Percentiles rank a stretch among this genome's conserved stretches.
Conservation (phyloP, 2,797 vertebrate genomes). For the Gouania willdenowi region DNA sequence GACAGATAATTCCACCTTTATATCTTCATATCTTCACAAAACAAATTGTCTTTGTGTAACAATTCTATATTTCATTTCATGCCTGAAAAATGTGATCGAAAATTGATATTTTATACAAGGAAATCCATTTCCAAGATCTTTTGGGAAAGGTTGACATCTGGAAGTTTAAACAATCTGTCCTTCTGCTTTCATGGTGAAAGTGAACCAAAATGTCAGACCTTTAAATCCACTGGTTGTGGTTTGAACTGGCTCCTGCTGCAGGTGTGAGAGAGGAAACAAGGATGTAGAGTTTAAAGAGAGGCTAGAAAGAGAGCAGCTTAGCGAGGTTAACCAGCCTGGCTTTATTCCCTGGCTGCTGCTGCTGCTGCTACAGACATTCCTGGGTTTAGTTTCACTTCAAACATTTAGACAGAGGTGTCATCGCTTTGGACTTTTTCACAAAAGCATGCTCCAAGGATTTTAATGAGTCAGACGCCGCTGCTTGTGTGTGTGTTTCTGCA, state of each 20-base stretch:
- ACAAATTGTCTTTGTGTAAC: no score
- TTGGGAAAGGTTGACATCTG: no score
- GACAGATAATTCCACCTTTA: no score
- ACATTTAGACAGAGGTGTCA: slow-evolving; percentile 55
- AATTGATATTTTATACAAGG: no score
- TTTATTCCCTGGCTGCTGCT: slow-evolving; percentile 55
- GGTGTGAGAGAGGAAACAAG: slow-evolving; percentile 16
- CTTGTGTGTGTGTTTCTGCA: slow-evolving; percentile 4
- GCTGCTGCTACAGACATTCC: slow-evolving; percentile 48
- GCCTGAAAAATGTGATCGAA: no score
- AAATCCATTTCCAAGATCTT: no score
- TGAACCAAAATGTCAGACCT: no score
- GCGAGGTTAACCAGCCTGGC: slow-evolving; percentile 33
- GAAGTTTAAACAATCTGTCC: no score
- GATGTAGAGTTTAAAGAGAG: slow-evolving; percentile 41
- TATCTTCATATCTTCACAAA: no score
- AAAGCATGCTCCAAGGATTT: slow-evolving; percentile 43
- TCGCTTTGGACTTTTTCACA: slow-evolving; percentile 31
- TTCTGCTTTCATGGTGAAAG: no score
- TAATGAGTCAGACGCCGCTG: slow-evolving; percentile 44
- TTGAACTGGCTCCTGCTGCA: slow-evolving; percentile 31
- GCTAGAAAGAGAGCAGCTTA: slow-evolving; percentile 37
- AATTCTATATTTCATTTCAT: no score
- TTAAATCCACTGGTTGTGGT: no score
- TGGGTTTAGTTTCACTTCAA: slow-evolving; percentile 56